Evolutionary conservation across 2,113 vertebrate species (phyloP).

Genomic region (Morone saxatilis): DNA sequence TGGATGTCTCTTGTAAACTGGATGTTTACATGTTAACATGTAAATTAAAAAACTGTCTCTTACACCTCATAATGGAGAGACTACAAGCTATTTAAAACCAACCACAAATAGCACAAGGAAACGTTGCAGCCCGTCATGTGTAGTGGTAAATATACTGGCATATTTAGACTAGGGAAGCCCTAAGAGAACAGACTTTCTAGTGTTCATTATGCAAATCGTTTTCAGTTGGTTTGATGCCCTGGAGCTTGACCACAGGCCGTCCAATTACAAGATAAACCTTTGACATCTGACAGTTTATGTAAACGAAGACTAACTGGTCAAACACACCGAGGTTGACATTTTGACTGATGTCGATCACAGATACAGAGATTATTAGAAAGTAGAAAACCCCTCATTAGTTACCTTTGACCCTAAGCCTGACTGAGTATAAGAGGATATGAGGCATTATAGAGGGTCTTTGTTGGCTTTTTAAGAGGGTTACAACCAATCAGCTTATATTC

Average conservation of each 20-base stretch:
- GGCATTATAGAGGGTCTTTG: constrained; percentile 27
- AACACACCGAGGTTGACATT: constrained; percentile 1
- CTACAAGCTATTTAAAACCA: constrained; percentile 23
- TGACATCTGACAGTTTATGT: constrained; percentile 53
- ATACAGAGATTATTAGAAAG: constrained; percentile 18
- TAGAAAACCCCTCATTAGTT: constrained; percentile 17
- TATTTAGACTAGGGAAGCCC: constrained; percentile 54
- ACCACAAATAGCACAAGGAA: constrained; percentile 32
- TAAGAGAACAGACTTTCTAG: constrained; percentile 38
- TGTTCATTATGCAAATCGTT: constrained; percentile 63
- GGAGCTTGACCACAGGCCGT: constrained; percentile 37
- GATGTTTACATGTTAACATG: neutral
- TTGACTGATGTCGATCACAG: constrained; percentile 5
- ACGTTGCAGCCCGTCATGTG: constrained; percentile 12
- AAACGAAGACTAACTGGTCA: constrained; percentile 55
- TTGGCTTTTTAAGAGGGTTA: constrained; percentile 71
- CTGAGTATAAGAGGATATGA: constrained; percentile 56
- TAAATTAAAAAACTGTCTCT: neutral
- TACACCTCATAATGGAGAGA: neutral
- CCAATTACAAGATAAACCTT: constrained; percentile 52
- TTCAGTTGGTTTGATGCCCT: constrained; percentile 41
- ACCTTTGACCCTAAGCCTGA: constrained; percentile 24
- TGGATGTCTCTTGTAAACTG: neutral
- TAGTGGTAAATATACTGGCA: constrained; percentile 20
- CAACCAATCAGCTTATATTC: constrained; percentile 65